These are phyloP conservation scores for Emydocephalus ijimae DNA, from an alignment of 2,113 vertebrate genomes.

Conservation along the genomic window DNA sequence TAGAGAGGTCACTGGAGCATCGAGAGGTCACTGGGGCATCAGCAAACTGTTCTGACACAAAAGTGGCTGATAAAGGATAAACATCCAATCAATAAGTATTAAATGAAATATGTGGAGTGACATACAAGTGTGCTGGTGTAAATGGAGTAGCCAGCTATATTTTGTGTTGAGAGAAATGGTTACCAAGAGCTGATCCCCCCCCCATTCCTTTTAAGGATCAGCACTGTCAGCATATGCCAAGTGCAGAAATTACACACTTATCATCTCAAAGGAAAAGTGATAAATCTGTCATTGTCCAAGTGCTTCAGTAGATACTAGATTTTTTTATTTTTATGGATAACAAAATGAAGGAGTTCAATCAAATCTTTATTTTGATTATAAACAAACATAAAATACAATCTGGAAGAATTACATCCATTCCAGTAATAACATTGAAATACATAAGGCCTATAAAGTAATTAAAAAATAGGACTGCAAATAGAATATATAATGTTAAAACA, in stretches of 20 bases:
- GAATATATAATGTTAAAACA: neutral
- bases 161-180: constrained; percentile 41
- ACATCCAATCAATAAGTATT: constrained; percentile 46
- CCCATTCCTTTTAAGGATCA: constrained; percentile 43
- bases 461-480: neutral
- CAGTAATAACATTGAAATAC: neutral
- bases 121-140: constrained; percentile 32
- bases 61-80: constrained; percentile 42
- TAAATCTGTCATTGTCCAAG: neutral
- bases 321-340: neutral
- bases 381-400: neutral
- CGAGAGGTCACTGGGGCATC: neutral
- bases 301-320: neutral
- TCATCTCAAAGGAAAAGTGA: constrained; percentile 18
- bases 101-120: constrained; percentile 42
- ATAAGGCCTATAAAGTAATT: neutral
- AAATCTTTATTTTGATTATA: neutral
- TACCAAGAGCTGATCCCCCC: constrained; percentile 33
- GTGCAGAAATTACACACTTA: constrained; percentile 29
- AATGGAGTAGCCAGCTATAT: constrained; percentile 27
- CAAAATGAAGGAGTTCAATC: neutral
- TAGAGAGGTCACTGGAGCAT: neutral
- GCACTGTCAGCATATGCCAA: constrained; percentile 24
- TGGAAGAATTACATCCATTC: neutral
- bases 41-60: constrained; percentile 5